Evolutionary conservation across 1,140 invertebrate genomes (phyloP).

Genomic region (Brachionus angularis): DNA sequence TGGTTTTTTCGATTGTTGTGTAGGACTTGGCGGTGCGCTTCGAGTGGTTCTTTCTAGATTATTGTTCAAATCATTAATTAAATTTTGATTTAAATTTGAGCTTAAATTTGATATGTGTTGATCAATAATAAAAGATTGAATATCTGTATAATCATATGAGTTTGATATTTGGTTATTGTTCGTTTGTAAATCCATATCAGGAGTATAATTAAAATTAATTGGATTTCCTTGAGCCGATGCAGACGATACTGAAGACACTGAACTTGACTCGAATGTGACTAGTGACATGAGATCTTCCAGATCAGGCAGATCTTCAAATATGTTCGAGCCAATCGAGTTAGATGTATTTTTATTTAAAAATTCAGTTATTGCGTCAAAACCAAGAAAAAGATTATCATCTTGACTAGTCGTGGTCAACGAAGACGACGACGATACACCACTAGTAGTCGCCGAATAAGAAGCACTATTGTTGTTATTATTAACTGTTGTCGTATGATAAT

Average conservation of each 20-base stretch:
- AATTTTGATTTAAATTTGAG: not conserved
- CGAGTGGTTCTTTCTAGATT: conserved; percentile 12
- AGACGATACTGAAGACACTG: not conserved
- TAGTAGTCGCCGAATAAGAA: conserved; percentile 11
- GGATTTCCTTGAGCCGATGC: no score
- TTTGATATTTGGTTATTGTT: conserved; percentile 6
- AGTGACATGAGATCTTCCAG: conserved; percentile 16
- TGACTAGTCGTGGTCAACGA: conserved; percentile 19
- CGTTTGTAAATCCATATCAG: no score
- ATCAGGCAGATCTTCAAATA: conserved; percentile 20
- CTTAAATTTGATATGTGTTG: conserved; percentile 13
- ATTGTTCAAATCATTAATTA: no score
- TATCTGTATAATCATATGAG: conserved; percentile 11
- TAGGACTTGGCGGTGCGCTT: conserved; percentile 23
- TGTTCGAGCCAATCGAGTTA: not conserved
- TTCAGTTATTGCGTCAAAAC: conserved; percentile 19
- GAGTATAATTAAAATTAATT: no score
- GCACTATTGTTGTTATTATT: no score
- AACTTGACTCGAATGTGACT: conserved; percentile 1
- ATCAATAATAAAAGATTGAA: conserved; percentile 19
- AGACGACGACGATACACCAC: conserved; percentile 8
- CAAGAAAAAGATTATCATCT: conserved; percentile 18
- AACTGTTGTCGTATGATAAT: no score
- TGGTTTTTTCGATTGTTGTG: conserved; percentile 22
- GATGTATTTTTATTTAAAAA: conserved; percentile 38